Percentiles rank a stretch among this genome's conserved stretches.
Conservation (phyloP, 2,113 vertebrate genomes). For the Pelmatolapia mariae region DNA sequence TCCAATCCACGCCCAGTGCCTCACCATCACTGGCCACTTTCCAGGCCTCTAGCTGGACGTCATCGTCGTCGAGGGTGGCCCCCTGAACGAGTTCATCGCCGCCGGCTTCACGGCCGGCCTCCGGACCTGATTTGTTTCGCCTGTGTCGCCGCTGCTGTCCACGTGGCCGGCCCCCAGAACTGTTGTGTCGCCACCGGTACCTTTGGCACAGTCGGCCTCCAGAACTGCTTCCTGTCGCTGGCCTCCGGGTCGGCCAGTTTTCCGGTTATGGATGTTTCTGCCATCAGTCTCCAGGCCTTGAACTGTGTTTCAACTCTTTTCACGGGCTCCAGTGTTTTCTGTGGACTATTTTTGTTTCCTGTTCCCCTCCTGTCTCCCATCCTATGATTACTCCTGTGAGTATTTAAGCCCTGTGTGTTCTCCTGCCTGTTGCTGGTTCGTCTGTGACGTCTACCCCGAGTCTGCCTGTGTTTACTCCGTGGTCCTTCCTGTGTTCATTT, state of each 20-base stretch:
- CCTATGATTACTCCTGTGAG: not conserved
- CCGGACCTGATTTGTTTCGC: not conserved
- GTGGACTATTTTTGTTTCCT: not conserved
- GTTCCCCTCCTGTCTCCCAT: not conserved
- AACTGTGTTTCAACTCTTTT: not conserved
- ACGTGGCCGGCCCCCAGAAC: not conserved
- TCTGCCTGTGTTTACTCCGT: not conserved
- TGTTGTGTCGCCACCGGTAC: not conserved
- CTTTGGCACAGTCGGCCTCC: not conserved
- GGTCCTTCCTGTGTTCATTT: too few relatives aligned
- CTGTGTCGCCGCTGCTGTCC: not conserved
- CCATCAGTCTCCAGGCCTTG: not conserved
- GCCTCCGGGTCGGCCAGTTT: not conserved
- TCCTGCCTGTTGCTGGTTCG: not conserved
- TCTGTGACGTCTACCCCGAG: not conserved
- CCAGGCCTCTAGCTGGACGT: fast-evolving
- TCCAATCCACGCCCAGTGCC: not conserved
- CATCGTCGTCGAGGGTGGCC: fast-evolving
- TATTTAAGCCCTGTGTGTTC: not conserved
- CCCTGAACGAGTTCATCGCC: not conserved
- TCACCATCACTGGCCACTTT: not conserved
- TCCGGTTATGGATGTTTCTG: not conserved
- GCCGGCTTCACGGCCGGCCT: fast-evolving
- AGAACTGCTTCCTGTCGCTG: not conserved
- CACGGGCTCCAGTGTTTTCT: not conserved